These are phyloP conservation scores for Oncorhynchus mykiss DNA, from an alignment of 2,113 vertebrate species.

Conservation along the genomic window DNA sequence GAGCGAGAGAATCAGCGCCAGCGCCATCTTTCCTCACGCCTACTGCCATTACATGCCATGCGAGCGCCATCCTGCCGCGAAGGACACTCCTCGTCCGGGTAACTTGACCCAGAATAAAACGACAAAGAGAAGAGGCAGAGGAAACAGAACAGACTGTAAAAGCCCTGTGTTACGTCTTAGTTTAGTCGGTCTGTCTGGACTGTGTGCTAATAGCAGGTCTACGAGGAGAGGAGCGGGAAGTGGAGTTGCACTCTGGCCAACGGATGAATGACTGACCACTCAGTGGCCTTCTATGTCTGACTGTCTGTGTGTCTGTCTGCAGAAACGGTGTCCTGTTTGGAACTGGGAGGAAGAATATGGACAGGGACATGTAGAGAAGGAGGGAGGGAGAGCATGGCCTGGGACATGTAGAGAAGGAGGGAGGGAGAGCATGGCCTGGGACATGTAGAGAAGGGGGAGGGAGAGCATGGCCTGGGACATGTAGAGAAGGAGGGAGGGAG, in stretches of 20 bases:
- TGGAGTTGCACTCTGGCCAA: constrained; percentile 37
- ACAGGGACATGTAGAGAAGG: neutral
- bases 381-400: neutral
- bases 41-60: neutral
- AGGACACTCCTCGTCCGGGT: constrained; percentile 25
- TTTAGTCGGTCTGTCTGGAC: constrained; percentile 17
- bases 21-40: constrained; percentile 6
- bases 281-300: neutral
- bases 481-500: too few species aligned
- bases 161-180: constrained; percentile 36
- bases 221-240: constrained; percentile 43
- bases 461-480: too few species aligned
- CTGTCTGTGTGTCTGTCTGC: neutral
- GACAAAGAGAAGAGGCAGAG: constrained; percentile 18
- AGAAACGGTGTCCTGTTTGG: neutral
- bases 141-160: constrained; percentile 24
- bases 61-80: neutral
- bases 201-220: constrained; percentile 50
- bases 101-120: constrained; percentile 11
- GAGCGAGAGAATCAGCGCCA: neutral
- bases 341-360: neutral
- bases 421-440: too few species aligned
- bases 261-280: neutral
- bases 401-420: too few species aligned
- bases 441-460: too few species aligned